A percentile compares a stretch with the other conserved stretches of the same genome.
Conservation (phyloP, 2,888 invertebrate species). For the Sisyra terminalis region DNA sequence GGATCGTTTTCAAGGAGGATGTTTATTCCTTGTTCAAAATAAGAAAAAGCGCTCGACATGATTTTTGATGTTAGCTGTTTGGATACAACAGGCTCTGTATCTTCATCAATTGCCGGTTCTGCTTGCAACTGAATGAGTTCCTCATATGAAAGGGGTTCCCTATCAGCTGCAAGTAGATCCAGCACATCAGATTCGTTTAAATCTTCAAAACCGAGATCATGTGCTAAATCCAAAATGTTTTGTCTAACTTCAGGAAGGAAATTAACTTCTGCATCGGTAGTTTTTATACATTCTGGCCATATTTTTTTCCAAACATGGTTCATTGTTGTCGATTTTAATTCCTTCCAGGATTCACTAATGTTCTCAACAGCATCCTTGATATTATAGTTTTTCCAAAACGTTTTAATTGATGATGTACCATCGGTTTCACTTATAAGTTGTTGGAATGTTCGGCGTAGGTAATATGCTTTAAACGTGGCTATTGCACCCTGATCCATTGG, state of each 20-base stretch:
- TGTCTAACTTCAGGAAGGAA: slow-evolving; percentile 11
- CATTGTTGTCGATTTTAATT: slow-evolving; percentile 12
- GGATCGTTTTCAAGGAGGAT: background rate
- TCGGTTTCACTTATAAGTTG: slow-evolving; percentile 10
- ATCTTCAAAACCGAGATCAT: slow-evolving; percentile 11
- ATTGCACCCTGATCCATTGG: slow-evolving; percentile 4
- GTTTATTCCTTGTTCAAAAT: background rate
- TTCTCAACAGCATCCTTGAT: slow-evolving; percentile 13
- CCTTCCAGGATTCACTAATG: slow-evolving; percentile 12
- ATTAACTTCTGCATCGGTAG: slow-evolving; percentile 10
- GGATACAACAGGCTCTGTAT: background rate
- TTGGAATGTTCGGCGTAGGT: slow-evolving; percentile 13
- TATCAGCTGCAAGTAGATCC: slow-evolving; percentile 13
- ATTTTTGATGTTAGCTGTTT: background rate
- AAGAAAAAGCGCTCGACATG: background rate
- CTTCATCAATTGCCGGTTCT: slow-evolving; percentile 6
- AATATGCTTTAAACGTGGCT: slow-evolving; percentile 11
- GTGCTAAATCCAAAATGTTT: slow-evolving; percentile 12
- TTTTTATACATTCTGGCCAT: slow-evolving; percentile 10
- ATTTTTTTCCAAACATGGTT: slow-evolving; percentile 9
- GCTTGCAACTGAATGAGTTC: slow-evolving; percentile 14
- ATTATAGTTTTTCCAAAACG: slow-evolving; percentile 11
- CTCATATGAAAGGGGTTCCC: slow-evolving; percentile 13
- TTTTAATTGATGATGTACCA: slow-evolving; percentile 9
- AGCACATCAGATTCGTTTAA: slow-evolving; percentile 10